Conservation (phyloP, 2,113 vertebrate genomes). For the Cromileptes altivelis region DNA sequence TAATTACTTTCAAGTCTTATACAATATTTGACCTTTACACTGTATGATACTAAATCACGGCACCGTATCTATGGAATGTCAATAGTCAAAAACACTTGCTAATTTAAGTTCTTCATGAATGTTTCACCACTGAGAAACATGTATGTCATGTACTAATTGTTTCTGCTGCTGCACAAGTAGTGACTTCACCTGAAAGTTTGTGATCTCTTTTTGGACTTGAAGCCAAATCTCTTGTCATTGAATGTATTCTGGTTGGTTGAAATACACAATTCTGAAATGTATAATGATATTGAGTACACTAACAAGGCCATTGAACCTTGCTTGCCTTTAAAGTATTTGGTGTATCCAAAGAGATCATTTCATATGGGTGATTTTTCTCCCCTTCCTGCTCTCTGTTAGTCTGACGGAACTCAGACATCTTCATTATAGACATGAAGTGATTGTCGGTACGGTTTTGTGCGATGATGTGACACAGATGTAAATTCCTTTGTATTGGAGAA, state of each 20-base stretch:
- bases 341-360: conserved; percentile 71
- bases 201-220: conserved; percentile 39
- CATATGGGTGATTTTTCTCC: neutral
- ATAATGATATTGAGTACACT: conserved; percentile 33
- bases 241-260: conserved; percentile 69
- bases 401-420: neutral
- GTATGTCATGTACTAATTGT: conserved; percentile 15
- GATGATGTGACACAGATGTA: conserved; percentile 33
- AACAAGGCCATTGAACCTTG: conserved; percentile 52
- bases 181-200: conserved; percentile 24
- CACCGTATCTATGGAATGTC: conserved; percentile 45
- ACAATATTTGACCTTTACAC: conserved; percentile 57
- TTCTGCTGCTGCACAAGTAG: conserved; percentile 47
- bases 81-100: conserved; percentile 19
- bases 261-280: conserved; percentile 36
- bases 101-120: conserved; percentile 20
- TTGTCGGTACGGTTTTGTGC: neutral
- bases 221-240: conserved; percentile 46
- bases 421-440: conserved; percentile 2
- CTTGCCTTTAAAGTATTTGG: conserved; percentile 74
- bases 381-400: neutral
- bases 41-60: conserved; percentile 64
- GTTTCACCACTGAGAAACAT: conserved; percentile 14
- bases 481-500: conserved; percentile 25
- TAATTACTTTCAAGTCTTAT: conserved; percentile 34